Conservation (phyloP, 2,113 vertebrate species). For the Desmodus rotundus region DNA sequence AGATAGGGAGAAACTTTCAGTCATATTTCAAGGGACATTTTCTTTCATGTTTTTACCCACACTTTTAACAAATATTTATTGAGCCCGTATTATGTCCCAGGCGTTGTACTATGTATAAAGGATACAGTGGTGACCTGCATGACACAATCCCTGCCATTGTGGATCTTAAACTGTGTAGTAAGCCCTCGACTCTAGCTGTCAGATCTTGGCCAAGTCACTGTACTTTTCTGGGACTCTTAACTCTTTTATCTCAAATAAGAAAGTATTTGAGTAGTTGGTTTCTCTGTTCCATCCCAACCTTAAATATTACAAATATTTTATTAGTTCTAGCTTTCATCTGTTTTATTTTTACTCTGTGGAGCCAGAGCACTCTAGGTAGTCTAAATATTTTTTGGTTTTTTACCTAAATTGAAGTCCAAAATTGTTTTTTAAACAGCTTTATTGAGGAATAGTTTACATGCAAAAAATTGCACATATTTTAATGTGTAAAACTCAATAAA, state of each 20-base stretch:
- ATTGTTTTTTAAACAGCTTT: constrained; percentile 1
- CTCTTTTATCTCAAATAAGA: constrained; percentile 27
- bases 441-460: background rate
- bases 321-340: background rate
- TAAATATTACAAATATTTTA: background rate
- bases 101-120: background rate
- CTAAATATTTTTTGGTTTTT: constrained; percentile 13
- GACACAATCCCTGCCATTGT: background rate
- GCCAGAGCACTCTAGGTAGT: background rate
- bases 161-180: background rate
- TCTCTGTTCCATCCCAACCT: constrained; percentile 3
- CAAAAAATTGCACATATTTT: background rate
- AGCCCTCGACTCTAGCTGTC: background rate
- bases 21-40: background rate
- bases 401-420: background rate
- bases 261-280: background rate
- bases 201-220: background rate
- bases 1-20: background rate
- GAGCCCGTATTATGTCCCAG: background rate
- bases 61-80: background rate
- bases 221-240: background rate
- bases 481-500: background rate
- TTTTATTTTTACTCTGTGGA: constrained; percentile 12
- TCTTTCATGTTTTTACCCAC: background rate
- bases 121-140: background rate